Percentiles rank a stretch among this genome's conserved stretches.
Evolutionary conservation across 2,113 vertebrate species (phyloP).

Genomic region (Perccottus glenii): DNA sequence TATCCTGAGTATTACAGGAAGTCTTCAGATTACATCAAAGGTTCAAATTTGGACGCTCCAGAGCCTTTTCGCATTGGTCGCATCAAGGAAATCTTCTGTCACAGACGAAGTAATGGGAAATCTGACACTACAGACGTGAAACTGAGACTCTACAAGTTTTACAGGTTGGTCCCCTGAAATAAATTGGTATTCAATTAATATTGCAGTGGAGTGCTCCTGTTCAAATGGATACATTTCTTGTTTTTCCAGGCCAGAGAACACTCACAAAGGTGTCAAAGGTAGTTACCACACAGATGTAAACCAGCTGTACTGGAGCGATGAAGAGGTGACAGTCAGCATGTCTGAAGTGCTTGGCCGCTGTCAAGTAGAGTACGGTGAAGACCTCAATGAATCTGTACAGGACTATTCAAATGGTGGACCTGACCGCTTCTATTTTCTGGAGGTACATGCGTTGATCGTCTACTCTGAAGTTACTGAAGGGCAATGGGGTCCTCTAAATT

Average conservation of each 20-base stretch:
- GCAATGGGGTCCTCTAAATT: too few relatives aligned
- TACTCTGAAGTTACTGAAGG: too few relatives aligned
- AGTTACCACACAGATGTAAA: slow-evolving; percentile 95
- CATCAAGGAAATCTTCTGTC: slow-evolving; percentile 90
- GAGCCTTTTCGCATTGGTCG: slow-evolving; percentile 90
- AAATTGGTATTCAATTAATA: too few relatives aligned
- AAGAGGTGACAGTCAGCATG: slow-evolving; percentile 87
- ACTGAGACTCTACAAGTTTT: slow-evolving; percentile 89
- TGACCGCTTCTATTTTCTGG: slow-evolving; percentile 94
- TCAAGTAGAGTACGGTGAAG: slow-evolving; percentile 89
- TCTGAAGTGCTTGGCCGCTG: slow-evolving; percentile 86
- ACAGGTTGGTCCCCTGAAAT: slow-evolving; percentile 81
- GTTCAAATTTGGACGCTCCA: slow-evolving; percentile 92
- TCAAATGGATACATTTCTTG: background rate
- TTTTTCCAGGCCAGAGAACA: slow-evolving; percentile 88
- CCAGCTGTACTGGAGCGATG: slow-evolving; percentile 94
- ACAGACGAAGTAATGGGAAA: slow-evolving; percentile 84
- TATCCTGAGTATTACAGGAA: slow-evolving; percentile 96
- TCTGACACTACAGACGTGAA: slow-evolving; percentile 86
- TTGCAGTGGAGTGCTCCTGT: too few relatives aligned
- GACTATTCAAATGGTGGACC: slow-evolving; percentile 85
- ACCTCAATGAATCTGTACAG: slow-evolving; percentile 84
- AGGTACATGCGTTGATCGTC: slow-evolving; percentile 76
- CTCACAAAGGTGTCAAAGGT: slow-evolving; percentile 88
- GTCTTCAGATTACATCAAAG: slow-evolving; percentile 96